Percentiles rank a stretch among this genome's conserved stretches.
Conservation (phyloP, 2,888 invertebrate species). For the Lutraria lutraria region DNA sequence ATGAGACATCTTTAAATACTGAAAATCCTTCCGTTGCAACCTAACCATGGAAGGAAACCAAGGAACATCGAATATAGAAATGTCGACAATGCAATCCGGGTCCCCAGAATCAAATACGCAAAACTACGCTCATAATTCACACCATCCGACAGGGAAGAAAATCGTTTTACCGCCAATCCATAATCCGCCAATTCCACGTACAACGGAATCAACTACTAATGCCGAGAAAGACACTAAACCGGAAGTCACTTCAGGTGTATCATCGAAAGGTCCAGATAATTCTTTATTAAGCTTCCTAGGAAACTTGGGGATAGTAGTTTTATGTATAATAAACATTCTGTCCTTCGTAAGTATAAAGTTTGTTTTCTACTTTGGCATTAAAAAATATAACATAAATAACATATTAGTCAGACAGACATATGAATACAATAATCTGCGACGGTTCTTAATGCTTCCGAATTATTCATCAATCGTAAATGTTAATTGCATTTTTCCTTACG, state of each 20-base stretch:
- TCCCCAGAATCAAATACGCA: neutral
- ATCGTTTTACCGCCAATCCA: neutral
- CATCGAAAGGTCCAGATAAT: slow-evolving; percentile 34
- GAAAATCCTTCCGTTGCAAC: neutral
- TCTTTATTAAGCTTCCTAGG: slow-evolving; percentile 41
- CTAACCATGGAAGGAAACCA: neutral
- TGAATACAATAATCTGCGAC: no score
- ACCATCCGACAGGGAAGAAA: neutral
- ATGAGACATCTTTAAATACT: neutral
- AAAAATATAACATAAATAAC: no score
- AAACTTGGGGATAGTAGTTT: slow-evolving; percentile 47
- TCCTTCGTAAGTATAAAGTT: slow-evolving; percentile 31
- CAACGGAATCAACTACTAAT: neutral
- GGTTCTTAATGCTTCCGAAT: no score
- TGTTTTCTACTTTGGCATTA: neutral
- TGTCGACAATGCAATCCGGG: neutral
- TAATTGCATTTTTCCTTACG: no score
- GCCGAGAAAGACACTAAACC: neutral
- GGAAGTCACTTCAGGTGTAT: neutral
- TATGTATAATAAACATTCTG: slow-evolving; percentile 48
- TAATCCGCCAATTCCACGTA: neutral
- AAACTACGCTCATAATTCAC: neutral
- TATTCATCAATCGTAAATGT: no score
- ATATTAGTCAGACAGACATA: no score
- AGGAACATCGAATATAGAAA: neutral